A percentile compares a stretch with the other conserved stretches of the same genome.
Evolutionary conservation across 2,888 invertebrate species (phyloP).

Genomic region (Congeria kusceri): DNA sequence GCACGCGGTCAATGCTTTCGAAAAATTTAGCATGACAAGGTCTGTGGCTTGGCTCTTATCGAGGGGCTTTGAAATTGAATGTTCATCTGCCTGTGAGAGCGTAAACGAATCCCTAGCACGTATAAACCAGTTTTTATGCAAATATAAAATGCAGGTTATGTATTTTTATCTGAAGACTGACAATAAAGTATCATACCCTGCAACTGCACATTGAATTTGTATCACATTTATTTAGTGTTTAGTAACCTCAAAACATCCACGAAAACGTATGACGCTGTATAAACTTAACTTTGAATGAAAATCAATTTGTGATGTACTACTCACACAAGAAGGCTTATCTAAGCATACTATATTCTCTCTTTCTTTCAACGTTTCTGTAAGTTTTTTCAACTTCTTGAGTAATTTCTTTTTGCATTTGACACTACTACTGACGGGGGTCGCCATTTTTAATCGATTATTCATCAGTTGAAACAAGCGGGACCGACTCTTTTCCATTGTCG

Average conservation of each 20-base stretch:
- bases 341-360: constrained; percentile 28
- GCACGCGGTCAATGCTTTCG: not conserved
- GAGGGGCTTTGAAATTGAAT: not conserved
- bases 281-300: not conserved
- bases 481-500: too few relatives aligned
- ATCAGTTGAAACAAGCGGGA: too few relatives aligned
- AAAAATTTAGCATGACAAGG: not conserved
- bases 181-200: too few relatives aligned
- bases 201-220: too few relatives aligned
- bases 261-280: constrained; percentile 13
- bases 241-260: not conserved
- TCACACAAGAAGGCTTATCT: constrained; percentile 46
- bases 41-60: not conserved
- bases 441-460: constrained; percentile 55
- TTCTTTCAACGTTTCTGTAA: constrained; percentile 15
- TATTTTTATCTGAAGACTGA: too few relatives aligned
- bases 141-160: too few relatives aligned
- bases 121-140: too few relatives aligned
- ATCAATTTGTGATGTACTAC: not conserved
- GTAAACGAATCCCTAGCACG: too few relatives aligned
- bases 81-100: not conserved
- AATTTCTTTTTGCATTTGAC: constrained; percentile 75
- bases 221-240: not conserved
- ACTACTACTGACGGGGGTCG: constrained; percentile 65
- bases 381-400: constrained; percentile 41